Percentiles rank a stretch among this genome's conserved stretches.
Evolutionary conservation across 2,113 vertebrate genomes (phyloP).

Genomic region (Acinonyx jubatus): DNA sequence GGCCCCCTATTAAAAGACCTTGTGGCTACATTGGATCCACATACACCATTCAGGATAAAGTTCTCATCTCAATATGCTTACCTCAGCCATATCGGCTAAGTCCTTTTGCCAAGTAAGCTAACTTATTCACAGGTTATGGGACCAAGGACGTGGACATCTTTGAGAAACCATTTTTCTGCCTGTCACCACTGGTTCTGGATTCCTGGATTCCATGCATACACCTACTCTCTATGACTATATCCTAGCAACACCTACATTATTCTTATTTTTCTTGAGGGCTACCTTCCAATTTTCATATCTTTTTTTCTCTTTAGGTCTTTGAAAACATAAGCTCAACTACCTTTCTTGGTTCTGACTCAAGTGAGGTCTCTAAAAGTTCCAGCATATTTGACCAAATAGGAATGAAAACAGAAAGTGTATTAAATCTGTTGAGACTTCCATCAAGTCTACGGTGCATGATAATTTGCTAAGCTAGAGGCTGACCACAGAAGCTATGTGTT

Average conservation of each 20-base stretch:
- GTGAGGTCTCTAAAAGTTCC: not conserved
- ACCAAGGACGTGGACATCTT: fast-evolving
- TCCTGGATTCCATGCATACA: not conserved
- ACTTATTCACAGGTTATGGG: not conserved
- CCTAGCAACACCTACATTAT: not conserved
- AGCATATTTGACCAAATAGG: not conserved
- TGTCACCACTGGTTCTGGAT: not conserved
- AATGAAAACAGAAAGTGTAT: not conserved
- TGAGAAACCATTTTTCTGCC: not conserved
- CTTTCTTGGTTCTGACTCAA: not conserved
- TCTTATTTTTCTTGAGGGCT: not conserved
- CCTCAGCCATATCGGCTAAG: not conserved
- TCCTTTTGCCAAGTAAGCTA: not conserved
- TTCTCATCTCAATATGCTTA: not conserved
- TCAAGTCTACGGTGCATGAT: not conserved
- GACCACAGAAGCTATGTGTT: not conserved
- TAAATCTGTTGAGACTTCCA: not conserved
- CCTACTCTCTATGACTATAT: not conserved
- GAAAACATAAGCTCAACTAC: not conserved
- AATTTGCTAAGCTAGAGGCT: not conserved
- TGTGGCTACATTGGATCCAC: not conserved
- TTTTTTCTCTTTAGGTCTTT: not conserved
- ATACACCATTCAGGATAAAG: not conserved
- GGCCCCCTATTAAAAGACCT: not conserved
- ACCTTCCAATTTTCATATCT: not conserved